Evolutionary conservation across 2,797 vertebrate species (phyloP), one percentile per base, ranked within the genome.

Genomic region (Urocyon cinereoargenteus): DNA sequence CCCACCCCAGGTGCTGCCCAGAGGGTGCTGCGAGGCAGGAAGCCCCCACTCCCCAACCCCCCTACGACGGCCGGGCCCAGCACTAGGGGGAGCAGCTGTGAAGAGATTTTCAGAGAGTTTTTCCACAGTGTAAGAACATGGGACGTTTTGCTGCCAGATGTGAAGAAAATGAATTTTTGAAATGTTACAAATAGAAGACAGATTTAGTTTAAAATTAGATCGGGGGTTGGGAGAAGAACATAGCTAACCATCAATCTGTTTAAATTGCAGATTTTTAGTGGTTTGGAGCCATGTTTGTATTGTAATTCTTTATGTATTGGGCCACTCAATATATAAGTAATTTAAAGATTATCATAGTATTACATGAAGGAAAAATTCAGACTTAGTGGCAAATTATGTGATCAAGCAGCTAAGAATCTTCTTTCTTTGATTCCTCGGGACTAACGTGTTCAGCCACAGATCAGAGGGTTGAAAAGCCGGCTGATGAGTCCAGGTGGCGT

Each of bases 91-190:
- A 59, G 28, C n/a, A 1, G 19, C 24, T 13, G 40, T 2, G 3
- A 2, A 9, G 62, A 45, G 2, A 0, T 36, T 40, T 84, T 49
- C 28, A 2, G 2, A 14, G 53, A 14, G 16, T 12, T 57, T 51
- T 2, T 15, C 22, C 11, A 57, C 12, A 5, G 0, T 13, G 15
- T n/a, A 0, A 31, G 73, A 57, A 3, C n/a, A 8, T 3, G 40
- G 84, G 85, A 51, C 31, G 2, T 16, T 24, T 64, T 72, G 31
- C 36, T 53, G 64, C 83, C 82, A 22, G 31, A 59, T 21, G 51
- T 16, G 55, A 59, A 55, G 77, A 64, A 90, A 62, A 18, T 24
- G 55, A 66, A 5, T 28, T 34, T 75, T 84, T 77, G 77, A 73
- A 79, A 28, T 22, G 51, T 73, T 31, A 78, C 49, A 66, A 15